Percentiles rank a stretch among this genome's conserved stretches.
Conservation (phyloP, 1,140 invertebrate species). For the Tenebrio molitor region DNA sequence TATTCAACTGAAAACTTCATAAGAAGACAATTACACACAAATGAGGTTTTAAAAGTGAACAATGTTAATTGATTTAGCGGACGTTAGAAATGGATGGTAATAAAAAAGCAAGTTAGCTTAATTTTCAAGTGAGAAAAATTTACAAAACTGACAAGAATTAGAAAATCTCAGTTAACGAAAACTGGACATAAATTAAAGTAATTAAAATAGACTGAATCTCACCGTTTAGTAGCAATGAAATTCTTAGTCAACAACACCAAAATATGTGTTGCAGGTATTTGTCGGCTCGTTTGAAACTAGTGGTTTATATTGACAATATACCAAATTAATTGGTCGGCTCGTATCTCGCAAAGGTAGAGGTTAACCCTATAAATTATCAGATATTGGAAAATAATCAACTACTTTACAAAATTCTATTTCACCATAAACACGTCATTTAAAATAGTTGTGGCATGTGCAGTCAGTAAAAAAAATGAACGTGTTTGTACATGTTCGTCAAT, state of each 20-base stretch:
- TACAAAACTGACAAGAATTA: too few species aligned
- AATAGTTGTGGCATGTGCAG: conserved; percentile 36
- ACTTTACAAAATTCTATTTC: conserved; percentile 41
- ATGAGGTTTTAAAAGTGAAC: too few species aligned
- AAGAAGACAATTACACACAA: too few species aligned
- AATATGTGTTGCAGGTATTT: conserved; percentile 45
- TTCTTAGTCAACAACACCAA: conserved; percentile 43
- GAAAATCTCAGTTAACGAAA: too few species aligned
- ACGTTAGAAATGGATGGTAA: too few species aligned
- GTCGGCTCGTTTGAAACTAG: conserved; percentile 46
- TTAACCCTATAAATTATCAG: conserved; percentile 43
- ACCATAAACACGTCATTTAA: conserved; percentile 43
- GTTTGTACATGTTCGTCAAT: background rate
- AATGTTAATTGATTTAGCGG: too few species aligned
- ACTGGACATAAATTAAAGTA: conserved; percentile 17
- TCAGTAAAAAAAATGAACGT: conserved; percentile 7
- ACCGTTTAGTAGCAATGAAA: conserved; percentile 41
- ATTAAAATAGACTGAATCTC: conserved; percentile 45
- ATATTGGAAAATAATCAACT: conserved; percentile 46
- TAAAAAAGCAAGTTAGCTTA: too few species aligned
- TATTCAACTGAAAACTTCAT: too few species aligned
- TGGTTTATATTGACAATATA: conserved; percentile 46
- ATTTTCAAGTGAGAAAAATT: too few species aligned
- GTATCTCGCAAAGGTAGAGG: conserved; percentile 29
- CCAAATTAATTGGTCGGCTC: conserved; percentile 46